Percentiles rank a stretch among this genome's conserved stretches.
Evolutionary conservation across 2,888 invertebrate species (phyloP).

Genomic region (Drosophila suboccidentalis): DNA sequence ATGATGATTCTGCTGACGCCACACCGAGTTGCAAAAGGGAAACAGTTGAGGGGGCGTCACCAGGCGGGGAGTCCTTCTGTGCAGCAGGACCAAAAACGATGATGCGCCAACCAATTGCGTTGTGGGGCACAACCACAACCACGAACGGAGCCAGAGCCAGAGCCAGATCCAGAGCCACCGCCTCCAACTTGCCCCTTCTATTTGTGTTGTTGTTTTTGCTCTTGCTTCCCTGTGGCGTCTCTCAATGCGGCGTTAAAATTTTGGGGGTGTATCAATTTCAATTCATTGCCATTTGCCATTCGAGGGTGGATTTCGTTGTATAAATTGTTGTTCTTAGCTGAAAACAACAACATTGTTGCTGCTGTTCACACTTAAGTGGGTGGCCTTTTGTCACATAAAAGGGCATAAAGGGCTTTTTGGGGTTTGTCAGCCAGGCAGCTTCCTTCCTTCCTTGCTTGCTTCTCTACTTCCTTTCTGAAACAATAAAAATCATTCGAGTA

Average conservation of each 20-base stretch:
- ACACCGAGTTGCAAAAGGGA: constrained; percentile 13
- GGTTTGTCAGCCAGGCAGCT: constrained; percentile 47
- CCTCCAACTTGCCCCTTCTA: constrained; percentile 14
- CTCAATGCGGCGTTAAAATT: constrained; percentile 75
- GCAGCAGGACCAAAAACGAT: constrained; percentile 17
- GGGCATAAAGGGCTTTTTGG: constrained; percentile 65
- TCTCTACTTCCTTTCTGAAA: constrained; percentile 45
- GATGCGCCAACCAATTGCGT: constrained; percentile 58
- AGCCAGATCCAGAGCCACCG: constrained; percentile 28
- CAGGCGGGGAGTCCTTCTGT: constrained; percentile 65
- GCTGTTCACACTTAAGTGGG: constrained; percentile 77
- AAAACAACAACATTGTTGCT: constrained; percentile 24
- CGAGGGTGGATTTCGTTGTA: constrained; percentile 72
- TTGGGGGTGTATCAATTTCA: constrained; percentile 83
- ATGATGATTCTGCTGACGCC: constrained; percentile 52
- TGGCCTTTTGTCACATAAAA: constrained; percentile 62
- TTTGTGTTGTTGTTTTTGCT: constrained; percentile 26
- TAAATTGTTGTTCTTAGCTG: constrained; percentile 65
- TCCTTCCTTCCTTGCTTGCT: constrained; percentile 20
- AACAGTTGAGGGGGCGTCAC: constrained; percentile 22
- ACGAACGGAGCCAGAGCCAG: constrained; percentile 15
- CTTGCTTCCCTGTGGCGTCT: constrained; percentile 69
- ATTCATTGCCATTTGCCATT: constrained; percentile 70
- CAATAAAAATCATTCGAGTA: constrained; percentile 75
- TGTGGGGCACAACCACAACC: constrained; percentile 44